Conservation (phyloP, 2,797 vertebrate genomes). For the Cottoperca gobio region DNA sequence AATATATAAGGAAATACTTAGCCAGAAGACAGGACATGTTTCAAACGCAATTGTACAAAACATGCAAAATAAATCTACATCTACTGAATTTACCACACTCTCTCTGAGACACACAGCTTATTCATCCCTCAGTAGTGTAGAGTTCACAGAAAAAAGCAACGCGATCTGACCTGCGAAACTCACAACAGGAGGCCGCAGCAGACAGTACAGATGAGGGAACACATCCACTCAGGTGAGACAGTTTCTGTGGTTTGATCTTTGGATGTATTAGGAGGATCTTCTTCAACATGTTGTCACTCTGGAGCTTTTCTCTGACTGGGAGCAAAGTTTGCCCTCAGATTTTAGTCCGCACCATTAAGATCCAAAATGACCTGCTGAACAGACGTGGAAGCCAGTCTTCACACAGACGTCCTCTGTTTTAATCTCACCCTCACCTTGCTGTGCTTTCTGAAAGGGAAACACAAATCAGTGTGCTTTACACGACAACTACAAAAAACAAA, state of each 20-base stretch:
- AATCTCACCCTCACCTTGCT: slow-evolving; percentile 57
- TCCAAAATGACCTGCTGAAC: slow-evolving; percentile 1
- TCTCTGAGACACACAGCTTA: slow-evolving; percentile 6
- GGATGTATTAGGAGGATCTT: neutral
- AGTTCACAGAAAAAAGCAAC: slow-evolving; percentile 38
- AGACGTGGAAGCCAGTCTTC: slow-evolving; percentile 19
- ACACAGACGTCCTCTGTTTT: slow-evolving; percentile 47
- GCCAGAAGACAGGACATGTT: neutral
- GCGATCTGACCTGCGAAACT: slow-evolving; percentile 31
- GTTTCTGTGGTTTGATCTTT: slow-evolving; percentile 15
- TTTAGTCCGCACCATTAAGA: slow-evolving; percentile 1
- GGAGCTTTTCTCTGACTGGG: neutral
- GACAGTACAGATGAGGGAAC: neutral
- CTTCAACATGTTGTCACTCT: neutral
- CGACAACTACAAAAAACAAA: too few species aligned
- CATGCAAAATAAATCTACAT: neutral
- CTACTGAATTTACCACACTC: neutral
- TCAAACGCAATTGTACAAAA: slow-evolving; percentile 15
- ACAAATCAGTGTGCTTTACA: slow-evolving; percentile 2
- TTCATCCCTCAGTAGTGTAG: slow-evolving; percentile 43
- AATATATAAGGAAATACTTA: neutral
- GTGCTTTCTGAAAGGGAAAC: slow-evolving; percentile 60
- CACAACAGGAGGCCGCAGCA: slow-evolving; percentile 18
- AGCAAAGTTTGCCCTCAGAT: slow-evolving; percentile 18
- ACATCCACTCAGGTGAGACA: neutral